These are phyloP conservation scores for Hydropsyche tenuis DNA, from an alignment of 1,140 invertebrate species.

Conservation along the genomic window DNA sequence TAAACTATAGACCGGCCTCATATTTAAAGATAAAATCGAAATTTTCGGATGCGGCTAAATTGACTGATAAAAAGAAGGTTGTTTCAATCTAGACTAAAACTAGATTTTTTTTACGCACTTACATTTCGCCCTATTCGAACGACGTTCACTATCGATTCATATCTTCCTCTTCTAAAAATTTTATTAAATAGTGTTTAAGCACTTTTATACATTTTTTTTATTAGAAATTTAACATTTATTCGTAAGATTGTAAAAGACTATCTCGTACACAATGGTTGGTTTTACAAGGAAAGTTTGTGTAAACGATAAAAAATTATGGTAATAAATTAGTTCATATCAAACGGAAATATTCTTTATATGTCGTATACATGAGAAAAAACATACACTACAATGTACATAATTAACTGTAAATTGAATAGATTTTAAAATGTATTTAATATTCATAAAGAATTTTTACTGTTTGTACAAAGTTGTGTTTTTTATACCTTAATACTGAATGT, in stretches of 20 bases:
- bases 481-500: slow-evolving; percentile 32
- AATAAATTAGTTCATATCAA: slow-evolving; percentile 21
- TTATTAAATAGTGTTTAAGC: neutral
- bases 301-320: neutral
- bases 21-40: no score
- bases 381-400: neutral
- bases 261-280: neutral
- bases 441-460: slow-evolving; percentile 3
- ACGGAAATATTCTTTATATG: slow-evolving; percentile 10
- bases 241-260: slow-evolving; percentile 8
- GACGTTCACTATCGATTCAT: neutral
- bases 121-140: no score
- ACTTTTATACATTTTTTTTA: slow-evolving; percentile 13
- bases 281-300: slow-evolving; percentile 10
- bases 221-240: neutral
- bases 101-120: no score
- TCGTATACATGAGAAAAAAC: no score
- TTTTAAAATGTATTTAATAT: no score
- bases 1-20: no score
- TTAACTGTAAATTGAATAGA: no score
- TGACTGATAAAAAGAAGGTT: no score
- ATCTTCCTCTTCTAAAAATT: slow-evolving; percentile 2
- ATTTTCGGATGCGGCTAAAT: no score
- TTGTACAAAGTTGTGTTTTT: slow-evolving; percentile 20
- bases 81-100: no score